A percentile compares a stretch with the other conserved stretches of the same genome.
Evolutionary conservation across 2,797 vertebrate species (phyloP).

Genomic region (Sebastolobus altivelis): DNA sequence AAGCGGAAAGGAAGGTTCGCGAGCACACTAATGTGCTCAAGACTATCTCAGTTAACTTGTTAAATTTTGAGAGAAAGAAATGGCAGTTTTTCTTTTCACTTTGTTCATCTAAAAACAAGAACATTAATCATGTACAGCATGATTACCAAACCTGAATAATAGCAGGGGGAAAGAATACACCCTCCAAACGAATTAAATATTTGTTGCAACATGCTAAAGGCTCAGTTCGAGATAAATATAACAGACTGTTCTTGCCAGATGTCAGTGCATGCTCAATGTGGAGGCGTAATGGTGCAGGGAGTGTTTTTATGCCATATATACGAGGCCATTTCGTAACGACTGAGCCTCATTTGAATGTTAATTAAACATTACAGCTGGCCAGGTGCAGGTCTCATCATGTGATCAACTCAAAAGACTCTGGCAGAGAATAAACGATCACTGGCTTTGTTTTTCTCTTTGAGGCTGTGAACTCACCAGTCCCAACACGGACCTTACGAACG

Average conservation of each 20-base stretch:
- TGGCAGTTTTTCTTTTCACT: background rate
- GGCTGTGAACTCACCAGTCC: background rate
- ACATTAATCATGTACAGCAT: no score
- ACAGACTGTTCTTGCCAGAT: background rate
- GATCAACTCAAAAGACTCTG: background rate
- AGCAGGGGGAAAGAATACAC: background rate
- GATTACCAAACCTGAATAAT: background rate
- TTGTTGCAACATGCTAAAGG: background rate
- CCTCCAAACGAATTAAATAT: background rate
- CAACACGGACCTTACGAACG: background rate
- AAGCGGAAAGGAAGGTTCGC: background rate
- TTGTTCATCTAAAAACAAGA: background rate
- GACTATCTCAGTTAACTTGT: background rate
- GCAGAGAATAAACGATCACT: background rate
- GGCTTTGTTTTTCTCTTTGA: background rate
- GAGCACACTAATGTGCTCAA: background rate
- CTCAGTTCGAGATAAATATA: no score
- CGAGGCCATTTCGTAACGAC: background rate
- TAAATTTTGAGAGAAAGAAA: no score
- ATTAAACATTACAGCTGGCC: background rate
- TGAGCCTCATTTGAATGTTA: background rate
- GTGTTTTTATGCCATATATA: background rate
- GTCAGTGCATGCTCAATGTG: background rate
- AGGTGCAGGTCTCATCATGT: slow-evolving; percentile 3
- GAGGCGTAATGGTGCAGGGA: background rate